A percentile compares a stretch with the other conserved stretches of the same genome.
Evolutionary conservation across 2,797 vertebrate genomes (phyloP).

Genomic region (Aldrovandia affinis): DNA sequence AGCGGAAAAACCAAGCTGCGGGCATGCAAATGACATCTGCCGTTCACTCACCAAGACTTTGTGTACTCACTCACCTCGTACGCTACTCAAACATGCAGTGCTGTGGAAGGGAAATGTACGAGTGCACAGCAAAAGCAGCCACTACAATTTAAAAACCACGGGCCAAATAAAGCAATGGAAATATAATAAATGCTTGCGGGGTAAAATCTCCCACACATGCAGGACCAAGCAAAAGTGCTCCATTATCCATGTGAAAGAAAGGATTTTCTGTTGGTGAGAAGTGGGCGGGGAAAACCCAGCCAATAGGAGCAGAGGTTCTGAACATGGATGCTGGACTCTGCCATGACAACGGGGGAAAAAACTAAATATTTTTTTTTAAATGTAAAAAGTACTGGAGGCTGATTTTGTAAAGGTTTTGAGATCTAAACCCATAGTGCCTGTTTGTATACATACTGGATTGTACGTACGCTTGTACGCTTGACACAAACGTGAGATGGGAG

Average conservation of each 20-base stretch:
- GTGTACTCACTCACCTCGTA: constrained; percentile 12
- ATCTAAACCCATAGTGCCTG: not conserved
- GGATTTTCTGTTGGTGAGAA: not conserved
- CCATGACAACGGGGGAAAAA: not conserved
- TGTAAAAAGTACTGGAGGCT: not conserved
- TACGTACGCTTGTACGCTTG: not conserved
- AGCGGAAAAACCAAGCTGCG: constrained; percentile 23
- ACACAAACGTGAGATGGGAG: constrained; percentile 16
- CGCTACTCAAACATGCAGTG: constrained; percentile 2
- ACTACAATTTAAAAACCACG: constrained; percentile 5
- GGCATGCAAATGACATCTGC: constrained; percentile 21
- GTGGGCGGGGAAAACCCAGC: not conserved
- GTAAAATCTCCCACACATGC: constrained; percentile 10
- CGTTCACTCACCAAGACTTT: not conserved
- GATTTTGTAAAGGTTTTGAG: constrained; percentile 6
- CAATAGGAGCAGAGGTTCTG: not conserved
- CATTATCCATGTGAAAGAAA: not conserved
- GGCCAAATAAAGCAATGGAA: constrained; percentile 16
- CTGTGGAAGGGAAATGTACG: not conserved
- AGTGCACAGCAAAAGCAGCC: constrained; percentile 1
- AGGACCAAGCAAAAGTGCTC: not conserved
- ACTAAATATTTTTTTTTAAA: too few species aligned
- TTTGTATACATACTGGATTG: not conserved
- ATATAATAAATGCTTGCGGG: not conserved
- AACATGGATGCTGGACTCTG: not conserved